These are phyloP conservation scores for Drosophila oshimai DNA, from an alignment of 1,140 invertebrate species.

Conservation along the genomic window DNA sequence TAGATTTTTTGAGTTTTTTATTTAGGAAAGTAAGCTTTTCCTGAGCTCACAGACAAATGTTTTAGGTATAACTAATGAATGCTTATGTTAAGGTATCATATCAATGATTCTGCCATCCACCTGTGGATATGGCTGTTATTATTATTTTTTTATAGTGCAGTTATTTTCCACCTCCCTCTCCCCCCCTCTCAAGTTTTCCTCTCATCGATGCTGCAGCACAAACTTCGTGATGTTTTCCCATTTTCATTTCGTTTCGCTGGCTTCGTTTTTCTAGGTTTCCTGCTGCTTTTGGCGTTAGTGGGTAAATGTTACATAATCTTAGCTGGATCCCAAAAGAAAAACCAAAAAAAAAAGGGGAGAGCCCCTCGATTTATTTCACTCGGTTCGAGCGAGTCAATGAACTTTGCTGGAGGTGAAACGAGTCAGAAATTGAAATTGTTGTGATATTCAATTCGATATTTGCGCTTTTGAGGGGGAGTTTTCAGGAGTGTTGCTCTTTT, in stretches of 20 bases:
- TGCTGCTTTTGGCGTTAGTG: conserved; percentile 75
- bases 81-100: too few species aligned
- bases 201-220: conserved; percentile 44
- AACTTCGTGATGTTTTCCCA: conserved; percentile 56
- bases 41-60: too few species aligned
- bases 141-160: not conserved
- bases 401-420: conserved; percentile 30
- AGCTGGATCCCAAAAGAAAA: not conserved
- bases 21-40: too few species aligned
- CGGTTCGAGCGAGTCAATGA: conserved; percentile 23
- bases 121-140: too few species aligned
- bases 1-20: too few species aligned
- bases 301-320: conserved; percentile 77
- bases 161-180: not conserved
- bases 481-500: not conserved
- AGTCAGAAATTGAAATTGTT: conserved; percentile 24
- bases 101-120: too few species aligned
- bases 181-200: conserved; percentile 49
- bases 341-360: not conserved
- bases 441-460: conserved; percentile 31
- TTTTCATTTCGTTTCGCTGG: conserved; percentile 39
- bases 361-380: not conserved
- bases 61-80: too few species aligned
- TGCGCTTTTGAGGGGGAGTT: not conserved
- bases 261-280: conserved; percentile 78